Percentiles rank a stretch among this genome's conserved stretches.
Evolutionary conservation across 1,140 invertebrate species (phyloP).

Genomic region (Chelonus insularis): DNA sequence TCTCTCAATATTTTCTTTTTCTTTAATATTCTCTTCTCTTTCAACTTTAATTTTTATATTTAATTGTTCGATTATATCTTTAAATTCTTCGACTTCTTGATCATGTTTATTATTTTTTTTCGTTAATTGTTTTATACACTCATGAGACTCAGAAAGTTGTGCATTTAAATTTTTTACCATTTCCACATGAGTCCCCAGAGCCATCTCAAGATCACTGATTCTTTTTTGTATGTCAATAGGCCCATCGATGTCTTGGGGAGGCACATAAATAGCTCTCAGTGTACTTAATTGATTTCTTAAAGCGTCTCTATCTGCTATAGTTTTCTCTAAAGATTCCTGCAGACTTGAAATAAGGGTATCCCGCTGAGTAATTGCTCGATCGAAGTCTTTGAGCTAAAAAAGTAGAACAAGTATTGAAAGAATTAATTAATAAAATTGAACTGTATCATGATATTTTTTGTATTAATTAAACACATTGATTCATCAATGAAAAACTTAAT

Average conservation of each 20-base stretch:
- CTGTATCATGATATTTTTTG: too few species aligned
- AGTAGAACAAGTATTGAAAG: conserved; percentile 2
- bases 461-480: not conserved
- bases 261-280: not conserved
- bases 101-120: conserved; percentile 42
- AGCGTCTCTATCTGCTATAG: conserved; percentile 46
- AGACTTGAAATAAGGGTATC: conserved; percentile 54
- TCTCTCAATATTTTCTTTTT: conserved; percentile 36
- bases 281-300: conserved; percentile 39
- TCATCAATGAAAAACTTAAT: not conserved
- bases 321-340: conserved; percentile 48
- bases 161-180: conserved; percentile 36
- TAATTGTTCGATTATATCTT: conserved; percentile 44
- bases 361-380: conserved; percentile 47
- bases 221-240: conserved; percentile 7
- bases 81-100: conserved; percentile 45
- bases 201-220: conserved; percentile 31
- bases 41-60: too few species aligned
- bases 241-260: not conserved
- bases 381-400: conserved; percentile 49
- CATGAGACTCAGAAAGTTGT: conserved; percentile 36
- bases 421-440: too few species aligned
- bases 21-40: conserved; percentile 21
- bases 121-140: conserved; percentile 41
- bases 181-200: conserved; percentile 34